phyloP scores from a whole-genome alignment of 1,140 invertebrate genomes.

The Nephila pilipes region DNA sequence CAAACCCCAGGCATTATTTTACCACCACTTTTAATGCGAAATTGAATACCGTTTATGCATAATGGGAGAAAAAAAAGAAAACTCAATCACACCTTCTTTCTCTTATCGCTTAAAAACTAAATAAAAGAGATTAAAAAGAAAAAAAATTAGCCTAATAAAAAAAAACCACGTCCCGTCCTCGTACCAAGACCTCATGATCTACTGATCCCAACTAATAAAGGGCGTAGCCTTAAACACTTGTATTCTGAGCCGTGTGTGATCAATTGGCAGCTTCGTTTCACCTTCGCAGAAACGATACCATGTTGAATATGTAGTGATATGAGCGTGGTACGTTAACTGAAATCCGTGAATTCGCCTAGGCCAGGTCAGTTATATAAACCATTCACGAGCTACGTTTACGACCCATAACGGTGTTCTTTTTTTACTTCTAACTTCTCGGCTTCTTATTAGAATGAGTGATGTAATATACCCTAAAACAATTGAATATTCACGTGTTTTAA shows the following conservation, averaged over 20 bases:
- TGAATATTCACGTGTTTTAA: not conserved
- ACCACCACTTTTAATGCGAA: not conserved
- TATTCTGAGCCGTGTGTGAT: not conserved
- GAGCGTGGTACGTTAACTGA: not conserved
- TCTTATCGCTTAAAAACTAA: not conserved
- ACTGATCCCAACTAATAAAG: not conserved
- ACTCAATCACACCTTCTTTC: not conserved
- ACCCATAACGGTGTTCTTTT: not conserved
- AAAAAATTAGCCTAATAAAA: not conserved
- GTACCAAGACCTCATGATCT: constrained; percentile 1
- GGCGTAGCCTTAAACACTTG: not conserved
- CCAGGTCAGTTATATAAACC: constrained; percentile 12
- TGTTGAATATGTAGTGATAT: not conserved
- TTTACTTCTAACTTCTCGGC: not conserved
- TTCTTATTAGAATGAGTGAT: not conserved
- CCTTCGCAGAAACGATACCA: not conserved
- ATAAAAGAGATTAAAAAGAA: not conserved
- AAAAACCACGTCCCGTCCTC: not conserved
- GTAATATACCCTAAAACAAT: not conserved
- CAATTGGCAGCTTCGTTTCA: not conserved
- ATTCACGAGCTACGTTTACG: not conserved
- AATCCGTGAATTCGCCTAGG: not conserved
- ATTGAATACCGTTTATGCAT: not conserved
- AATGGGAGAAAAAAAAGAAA: not conserved
- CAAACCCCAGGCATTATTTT: not conserved